Base-by-base conservation (phyloP, 2,888 invertebrate species). In the Napeogenes sylphis region DNA sequence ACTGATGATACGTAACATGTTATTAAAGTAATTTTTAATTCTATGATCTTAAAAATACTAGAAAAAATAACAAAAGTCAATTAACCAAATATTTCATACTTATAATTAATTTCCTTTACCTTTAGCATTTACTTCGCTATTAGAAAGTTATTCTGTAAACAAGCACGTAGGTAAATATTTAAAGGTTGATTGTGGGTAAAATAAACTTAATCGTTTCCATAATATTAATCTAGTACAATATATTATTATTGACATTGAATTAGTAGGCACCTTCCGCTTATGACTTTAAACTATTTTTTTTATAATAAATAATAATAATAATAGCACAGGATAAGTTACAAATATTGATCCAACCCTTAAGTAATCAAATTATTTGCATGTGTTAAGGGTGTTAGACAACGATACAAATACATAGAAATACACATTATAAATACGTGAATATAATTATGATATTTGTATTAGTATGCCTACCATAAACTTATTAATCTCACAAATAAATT, bases 131-230 rank as follows among this genome's bases (percentile, higher is more conserved):
- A 51, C 51, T 51, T 51, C 30, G 51, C 51, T 30, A 12, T 51
- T 51, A 51, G 51, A 30, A 30, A 51, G 51, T 10, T 51, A 51
- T 30, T 51, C 12, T 21, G 51, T 51, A 51, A 51, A 30, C 51
- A 30, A 51, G 51, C 30, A 21, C 30, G 51, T n/a, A n/a, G n/a
- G n/a, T 51, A 51, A 30, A 51, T 12, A 5, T 30, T 51, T 6
- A 10, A 30, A 51, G 51, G 21, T 51, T 51, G 30, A 30, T 51
- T 51, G 30, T 51, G 30, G 30, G 12, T 51, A 30, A 51, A 51
- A 12, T 42, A 21, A 51, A 30, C 35, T 35, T 35, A 5, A 35
- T 5, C 6, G 21, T 35, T 35, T 35, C 4, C 12, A 51, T 51
- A 51, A 51, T 30, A 51, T 51, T 51, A 51, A 30, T 30, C 10